Conservation (phyloP, 2,888 invertebrate genomes). For the Stegophylla sp. region DNA sequence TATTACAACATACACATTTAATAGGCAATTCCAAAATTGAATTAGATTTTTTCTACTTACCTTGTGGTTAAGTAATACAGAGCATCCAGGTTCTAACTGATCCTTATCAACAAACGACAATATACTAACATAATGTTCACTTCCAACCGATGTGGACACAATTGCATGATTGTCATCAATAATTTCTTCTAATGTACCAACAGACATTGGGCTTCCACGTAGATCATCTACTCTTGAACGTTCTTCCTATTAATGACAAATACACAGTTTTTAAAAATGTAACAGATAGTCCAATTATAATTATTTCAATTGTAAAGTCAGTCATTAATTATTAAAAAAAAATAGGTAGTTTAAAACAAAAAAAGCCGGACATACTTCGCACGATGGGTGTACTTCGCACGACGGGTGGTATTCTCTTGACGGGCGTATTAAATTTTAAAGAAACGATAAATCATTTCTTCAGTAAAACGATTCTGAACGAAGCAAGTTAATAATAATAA, state of each 20-base stretch:
- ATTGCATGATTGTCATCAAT: constrained; percentile 99
- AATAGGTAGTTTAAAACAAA: too few relatives aligned
- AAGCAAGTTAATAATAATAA: too few relatives aligned
- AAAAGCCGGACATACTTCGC: too few relatives aligned
- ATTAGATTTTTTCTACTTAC: constrained; percentile 64
- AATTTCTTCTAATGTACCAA: constrained; percentile 98
- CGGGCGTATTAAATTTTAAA: too few relatives aligned
- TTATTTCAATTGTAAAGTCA: too few relatives aligned
- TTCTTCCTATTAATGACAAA: constrained; percentile 74
- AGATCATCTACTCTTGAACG: constrained; percentile 97
- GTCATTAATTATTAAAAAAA: too few relatives aligned
- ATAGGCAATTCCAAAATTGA: neutral
- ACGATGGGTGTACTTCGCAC: too few relatives aligned
- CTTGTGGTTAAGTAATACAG: constrained; percentile 97
- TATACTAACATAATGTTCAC: constrained; percentile 99
- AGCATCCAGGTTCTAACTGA: constrained; percentile 97
- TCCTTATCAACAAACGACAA: constrained; percentile 99
- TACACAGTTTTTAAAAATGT: constrained; percentile 39
- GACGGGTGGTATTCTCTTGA: too few relatives aligned
- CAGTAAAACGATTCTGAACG: too few relatives aligned
- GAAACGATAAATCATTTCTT: too few relatives aligned
- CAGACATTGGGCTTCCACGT: constrained; percentile 98
- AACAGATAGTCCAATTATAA: too few relatives aligned
- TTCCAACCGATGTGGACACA: constrained; percentile 97
- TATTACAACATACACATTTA: constrained; percentile 62